Conservation (phyloP, 2,113 vertebrate species). For the Microtus oregoni region DNA sequence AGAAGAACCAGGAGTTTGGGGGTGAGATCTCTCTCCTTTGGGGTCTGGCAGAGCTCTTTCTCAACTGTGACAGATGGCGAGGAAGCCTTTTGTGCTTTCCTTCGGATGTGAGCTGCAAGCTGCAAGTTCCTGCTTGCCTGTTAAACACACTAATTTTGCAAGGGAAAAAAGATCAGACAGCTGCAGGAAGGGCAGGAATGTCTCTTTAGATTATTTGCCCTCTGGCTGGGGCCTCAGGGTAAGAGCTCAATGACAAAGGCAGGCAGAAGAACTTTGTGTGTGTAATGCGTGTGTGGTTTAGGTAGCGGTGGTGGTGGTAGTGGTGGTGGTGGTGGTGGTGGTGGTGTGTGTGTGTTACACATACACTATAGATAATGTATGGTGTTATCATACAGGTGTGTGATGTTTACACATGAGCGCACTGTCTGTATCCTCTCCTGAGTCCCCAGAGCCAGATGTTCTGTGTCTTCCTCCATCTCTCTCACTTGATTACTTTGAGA, state of each 20-base stretch:
- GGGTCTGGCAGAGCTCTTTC: neutral
- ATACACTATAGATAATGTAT: neutral
- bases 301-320: neutral
- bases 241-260: too few relatives aligned
- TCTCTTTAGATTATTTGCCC: neutral
- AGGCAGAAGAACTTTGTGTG: too few relatives aligned
- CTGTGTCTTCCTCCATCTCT: neutral
- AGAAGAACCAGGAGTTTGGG: neutral
- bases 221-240: neutral
- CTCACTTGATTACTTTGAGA: neutral
- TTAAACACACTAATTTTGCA: neutral
- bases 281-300: neutral
- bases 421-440: neutral
- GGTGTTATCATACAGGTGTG: neutral
- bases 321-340: neutral
- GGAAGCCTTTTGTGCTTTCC: neutral
- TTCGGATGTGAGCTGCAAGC: neutral
- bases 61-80: neutral
- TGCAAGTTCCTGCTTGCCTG: neutral
- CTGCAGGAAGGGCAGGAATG: neutral
- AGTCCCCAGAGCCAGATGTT: neutral
- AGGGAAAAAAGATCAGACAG: neutral
- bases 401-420: neutral
- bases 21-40: neutral
- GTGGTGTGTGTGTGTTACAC: neutral